Evolutionary conservation across 2,888 invertebrate genomes (phyloP).

Genomic region (Hydroisotoma schaefferi): DNA sequence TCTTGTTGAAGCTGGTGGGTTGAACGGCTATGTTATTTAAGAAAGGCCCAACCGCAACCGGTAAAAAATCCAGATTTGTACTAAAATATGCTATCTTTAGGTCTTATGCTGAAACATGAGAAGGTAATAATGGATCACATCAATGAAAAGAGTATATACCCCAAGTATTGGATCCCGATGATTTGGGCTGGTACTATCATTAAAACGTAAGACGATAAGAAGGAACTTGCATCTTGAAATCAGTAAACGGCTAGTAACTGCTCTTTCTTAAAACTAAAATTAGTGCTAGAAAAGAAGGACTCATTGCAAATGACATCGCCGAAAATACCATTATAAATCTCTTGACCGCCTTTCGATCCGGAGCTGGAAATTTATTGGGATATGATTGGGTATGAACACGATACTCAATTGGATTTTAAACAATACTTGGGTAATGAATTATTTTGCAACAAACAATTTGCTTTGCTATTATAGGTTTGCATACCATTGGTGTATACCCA

Average conservation of each 20-base stretch:
- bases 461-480: conserved; percentile 32
- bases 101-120: conserved; percentile 51
- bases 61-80: neutral
- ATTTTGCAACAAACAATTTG: conserved; percentile 5
- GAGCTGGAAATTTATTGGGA: conserved; percentile 50
- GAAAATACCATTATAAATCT: conserved; percentile 54
- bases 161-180: conserved; percentile 51
- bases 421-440: no score
- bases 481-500: conserved; percentile 53
- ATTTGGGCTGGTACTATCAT: conserved; percentile 51
- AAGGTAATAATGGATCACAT: conserved; percentile 51
- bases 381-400: conserved; percentile 53
- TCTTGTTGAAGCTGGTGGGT: conserved; percentile 51
- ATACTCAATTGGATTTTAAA: neutral
- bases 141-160: conserved; percentile 48
- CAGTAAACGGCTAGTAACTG: neutral
- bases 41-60: neutral
- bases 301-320: conserved; percentile 52
- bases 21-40: neutral
- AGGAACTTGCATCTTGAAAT: no score
- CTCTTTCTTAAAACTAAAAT: neutral
- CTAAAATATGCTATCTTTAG: conserved; percentile 27
- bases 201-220: conserved; percentile 13
- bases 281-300: conserved; percentile 50
- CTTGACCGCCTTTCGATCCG: conserved; percentile 53